Conservation (phyloP, 2,888 invertebrate species). For the Helleia helle region DNA sequence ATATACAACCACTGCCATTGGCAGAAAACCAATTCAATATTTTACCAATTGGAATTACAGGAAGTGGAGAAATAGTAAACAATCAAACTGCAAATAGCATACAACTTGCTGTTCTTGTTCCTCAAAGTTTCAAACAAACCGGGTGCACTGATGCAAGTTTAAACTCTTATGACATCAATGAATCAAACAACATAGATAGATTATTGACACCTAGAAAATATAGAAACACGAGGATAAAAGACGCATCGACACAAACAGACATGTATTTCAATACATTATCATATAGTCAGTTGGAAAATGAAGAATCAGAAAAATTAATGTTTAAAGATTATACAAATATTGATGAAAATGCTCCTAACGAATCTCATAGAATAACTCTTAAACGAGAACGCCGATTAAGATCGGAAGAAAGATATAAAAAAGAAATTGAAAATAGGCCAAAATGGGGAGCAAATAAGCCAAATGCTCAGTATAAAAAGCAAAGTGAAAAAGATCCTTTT, state of each 20-base stretch:
- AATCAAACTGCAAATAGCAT: constrained; percentile 56
- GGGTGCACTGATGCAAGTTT: constrained; percentile 53
- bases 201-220: constrained; percentile 62
- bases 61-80: constrained; percentile 49
- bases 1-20: constrained; percentile 53
- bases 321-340: constrained; percentile 70
- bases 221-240: constrained; percentile 65
- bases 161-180: constrained; percentile 48
- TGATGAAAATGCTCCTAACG: constrained; percentile 66
- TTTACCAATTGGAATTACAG: constrained; percentile 57
- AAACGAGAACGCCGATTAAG: constrained; percentile 71
- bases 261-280: constrained; percentile 33
- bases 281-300: constrained; percentile 48
- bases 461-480: constrained; percentile 87
- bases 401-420: constrained; percentile 69
- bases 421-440: constrained; percentile 77
- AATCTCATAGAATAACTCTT: constrained; percentile 54
- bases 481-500: constrained; percentile 91
- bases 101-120: constrained; percentile 76
- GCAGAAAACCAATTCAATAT: constrained; percentile 59
- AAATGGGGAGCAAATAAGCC: constrained; percentile 86
- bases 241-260: constrained; percentile 82
- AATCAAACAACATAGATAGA: constrained; percentile 43
- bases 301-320: constrained; percentile 47
- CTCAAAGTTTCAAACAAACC: constrained; percentile 58